Percentiles rank a stretch among this genome's conserved stretches.
Evolutionary conservation across 1,140 invertebrate genomes (phyloP).

Genomic region (Condylostylus longicornis): DNA sequence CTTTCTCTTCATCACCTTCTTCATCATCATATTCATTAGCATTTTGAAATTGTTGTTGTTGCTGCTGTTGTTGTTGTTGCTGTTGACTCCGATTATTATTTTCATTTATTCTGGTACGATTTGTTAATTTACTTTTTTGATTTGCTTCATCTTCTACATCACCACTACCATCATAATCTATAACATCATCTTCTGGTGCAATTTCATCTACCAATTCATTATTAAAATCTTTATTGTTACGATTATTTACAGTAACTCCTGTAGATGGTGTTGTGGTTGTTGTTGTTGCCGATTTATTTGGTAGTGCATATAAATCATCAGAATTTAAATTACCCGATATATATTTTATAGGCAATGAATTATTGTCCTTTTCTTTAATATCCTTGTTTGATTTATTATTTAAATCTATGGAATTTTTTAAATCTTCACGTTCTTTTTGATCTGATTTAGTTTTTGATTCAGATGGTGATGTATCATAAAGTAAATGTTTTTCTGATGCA

Average conservation of each 20-base stretch:
- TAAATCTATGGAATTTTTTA: too few species aligned
- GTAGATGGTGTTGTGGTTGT: too few species aligned
- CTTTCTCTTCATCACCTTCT: slow-evolving; percentile 35
- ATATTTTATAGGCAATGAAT: slow-evolving; percentile 43
- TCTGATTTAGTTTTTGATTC: slow-evolving; percentile 35
- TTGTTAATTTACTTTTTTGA: too few species aligned
- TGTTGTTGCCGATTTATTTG: too few species aligned
- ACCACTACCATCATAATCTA: slow-evolving; percentile 30
- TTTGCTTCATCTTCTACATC: slow-evolving; percentile 31
- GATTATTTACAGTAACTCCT: too few species aligned
- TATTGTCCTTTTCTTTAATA: slow-evolving; percentile 29
- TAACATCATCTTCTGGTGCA: slow-evolving; percentile 31
- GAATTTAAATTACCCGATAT: slow-evolving; percentile 47
- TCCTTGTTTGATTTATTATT: too few species aligned
- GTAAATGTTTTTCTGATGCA: slow-evolving; percentile 30
- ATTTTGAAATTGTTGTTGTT: too few species aligned
- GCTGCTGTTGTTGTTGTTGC: too few species aligned
- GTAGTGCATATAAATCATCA: slow-evolving; percentile 59
- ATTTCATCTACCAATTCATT: slow-evolving; percentile 31
- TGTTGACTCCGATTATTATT: too few species aligned
- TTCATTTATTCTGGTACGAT: too few species aligned
- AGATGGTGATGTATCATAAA: slow-evolving; percentile 34
- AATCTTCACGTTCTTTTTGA: slow-evolving; percentile 35
- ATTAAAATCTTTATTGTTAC: slow-evolving; percentile 28
- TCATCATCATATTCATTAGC: too few species aligned